phyloP scores from a whole-genome alignment of 2,888 invertebrate genomes.

The Rugalucina vietnamica region DNA sequence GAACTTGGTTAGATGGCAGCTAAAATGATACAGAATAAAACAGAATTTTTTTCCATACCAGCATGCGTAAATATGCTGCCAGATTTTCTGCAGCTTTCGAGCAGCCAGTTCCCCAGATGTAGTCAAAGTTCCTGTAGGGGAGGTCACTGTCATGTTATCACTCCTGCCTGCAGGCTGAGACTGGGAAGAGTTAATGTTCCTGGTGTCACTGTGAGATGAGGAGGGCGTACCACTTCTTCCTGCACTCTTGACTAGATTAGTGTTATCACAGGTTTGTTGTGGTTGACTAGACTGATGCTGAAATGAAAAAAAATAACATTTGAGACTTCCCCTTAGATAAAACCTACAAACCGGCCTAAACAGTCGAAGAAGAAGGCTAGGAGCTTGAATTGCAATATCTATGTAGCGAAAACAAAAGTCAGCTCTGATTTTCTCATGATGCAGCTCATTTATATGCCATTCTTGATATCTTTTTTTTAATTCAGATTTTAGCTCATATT shows the following conservation, averaged over 20 bases:
- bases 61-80: conserved; percentile 49
- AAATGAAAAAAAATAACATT: background rate
- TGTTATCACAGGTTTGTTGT: background rate
- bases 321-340: too few relatives aligned
- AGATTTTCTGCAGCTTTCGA: conserved; percentile 44
- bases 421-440: too few relatives aligned
- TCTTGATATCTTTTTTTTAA: too few relatives aligned
- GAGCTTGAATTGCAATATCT: too few relatives aligned
- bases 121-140: background rate
- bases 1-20: background rate
- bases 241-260: background rate
- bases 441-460: too few relatives aligned
- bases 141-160: background rate
- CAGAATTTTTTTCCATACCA: conserved; percentile 41
- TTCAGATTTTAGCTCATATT: too few relatives aligned
- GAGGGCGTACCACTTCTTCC: background rate
- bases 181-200: background rate
- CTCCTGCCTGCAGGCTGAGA: background rate
- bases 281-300: background rate
- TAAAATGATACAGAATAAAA: background rate
- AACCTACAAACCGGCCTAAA: too few relatives aligned
- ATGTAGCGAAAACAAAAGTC: too few relatives aligned
- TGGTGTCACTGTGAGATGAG: background rate
- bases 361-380: too few relatives aligned
- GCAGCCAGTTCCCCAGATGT: conserved; percentile 15